Evolutionary conservation across 2,797 vertebrate genomes (phyloP), one percentile per base, ranked within the genome.

Genomic region (Myotis planiceps): DNA sequence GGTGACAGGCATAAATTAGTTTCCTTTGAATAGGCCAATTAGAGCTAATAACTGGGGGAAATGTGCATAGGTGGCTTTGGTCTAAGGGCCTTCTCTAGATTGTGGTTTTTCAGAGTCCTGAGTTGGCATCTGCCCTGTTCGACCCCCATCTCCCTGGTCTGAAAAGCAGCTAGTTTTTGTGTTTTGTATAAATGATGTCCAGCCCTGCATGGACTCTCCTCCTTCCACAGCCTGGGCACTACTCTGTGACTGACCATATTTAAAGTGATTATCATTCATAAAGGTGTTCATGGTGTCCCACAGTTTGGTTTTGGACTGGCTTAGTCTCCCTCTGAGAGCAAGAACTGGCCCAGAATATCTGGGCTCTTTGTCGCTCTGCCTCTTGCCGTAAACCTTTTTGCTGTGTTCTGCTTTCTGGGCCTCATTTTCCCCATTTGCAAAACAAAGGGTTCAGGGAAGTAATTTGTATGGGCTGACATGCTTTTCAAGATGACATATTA

Each of bases 1-100:
- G 81, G 66, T 47, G 90, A 95, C 87, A 92, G 84, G 87, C 88
- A 71, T 53, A 39, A n/a, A 91, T 91, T 83, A 93, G 34, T 92
- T 80, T 45, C 27, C 79, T 75, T 79, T 79, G 79, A 92, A 68
- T 58, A 45, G 79, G 87, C 74, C 87, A 47, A 25, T 97, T 93
- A 85, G 63, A 86, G 55, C 58, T 81, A 34, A 91, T 66, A 29
- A 32, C 19, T 88, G 19, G 29, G 16, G 16, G 4, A 9, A 42
- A 25, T 25, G 29, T 39, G 27, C 23, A 16, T 66, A 58, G 65
- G 18, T 42, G 74, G 34, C 47, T 19, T 39, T 82, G 55, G 78
- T 69, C 13, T 0, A 7, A 58, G 42, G 32, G 47, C 9, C 60
- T 66, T 66, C 72, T 71, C 29, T 47, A 5, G 51, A 18, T 10